These are phyloP conservation scores for Tachycineta bicolor DNA, from an alignment of 2,113 vertebrate species.

Conservation along the genomic window DNA sequence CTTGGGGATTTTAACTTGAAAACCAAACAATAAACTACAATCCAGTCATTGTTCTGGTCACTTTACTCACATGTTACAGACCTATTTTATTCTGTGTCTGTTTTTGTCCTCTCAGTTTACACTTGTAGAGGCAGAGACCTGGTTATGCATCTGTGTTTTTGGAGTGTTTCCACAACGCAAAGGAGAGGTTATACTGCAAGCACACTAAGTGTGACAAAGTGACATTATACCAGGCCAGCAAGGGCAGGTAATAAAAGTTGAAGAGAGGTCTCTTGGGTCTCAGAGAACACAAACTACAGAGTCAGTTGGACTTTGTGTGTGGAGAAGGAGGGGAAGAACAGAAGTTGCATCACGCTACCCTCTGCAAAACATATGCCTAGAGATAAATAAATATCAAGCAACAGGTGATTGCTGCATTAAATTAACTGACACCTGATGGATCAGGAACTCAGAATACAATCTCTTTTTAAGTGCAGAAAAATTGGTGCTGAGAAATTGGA, in stretches of 20 bases:
- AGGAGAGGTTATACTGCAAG: background rate
- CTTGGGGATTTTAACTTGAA: slow-evolving; percentile 56
- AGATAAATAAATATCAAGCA: background rate
- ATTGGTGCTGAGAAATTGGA: slow-evolving; percentile 38
- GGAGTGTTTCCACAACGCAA: slow-evolving; percentile 2
- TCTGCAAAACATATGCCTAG: background rate
- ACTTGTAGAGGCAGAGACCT: background rate
- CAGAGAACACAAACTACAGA: background rate
- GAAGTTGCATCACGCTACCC: background rate
- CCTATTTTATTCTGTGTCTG: slow-evolving; percentile 31
- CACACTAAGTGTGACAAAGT: background rate
- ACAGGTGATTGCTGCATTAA: background rate
- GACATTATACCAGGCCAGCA: slow-evolving; percentile 1
- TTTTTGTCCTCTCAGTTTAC: slow-evolving; percentile 60
- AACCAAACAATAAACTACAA: slow-evolving; percentile 48
- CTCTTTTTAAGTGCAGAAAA: slow-evolving; percentile 6
- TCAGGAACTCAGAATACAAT: slow-evolving; percentile 20
- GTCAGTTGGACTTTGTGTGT: background rate
- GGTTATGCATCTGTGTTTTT: background rate
- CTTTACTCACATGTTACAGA: slow-evolving; percentile 53
- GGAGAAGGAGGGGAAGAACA: background rate
- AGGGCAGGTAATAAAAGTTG: background rate
- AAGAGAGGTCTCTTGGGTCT: background rate
- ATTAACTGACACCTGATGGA: background rate
- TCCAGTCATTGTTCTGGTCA: slow-evolving; percentile 54